Conservation (phyloP, 2,888 invertebrate genomes). For the Calephelis perditalis region DNA sequence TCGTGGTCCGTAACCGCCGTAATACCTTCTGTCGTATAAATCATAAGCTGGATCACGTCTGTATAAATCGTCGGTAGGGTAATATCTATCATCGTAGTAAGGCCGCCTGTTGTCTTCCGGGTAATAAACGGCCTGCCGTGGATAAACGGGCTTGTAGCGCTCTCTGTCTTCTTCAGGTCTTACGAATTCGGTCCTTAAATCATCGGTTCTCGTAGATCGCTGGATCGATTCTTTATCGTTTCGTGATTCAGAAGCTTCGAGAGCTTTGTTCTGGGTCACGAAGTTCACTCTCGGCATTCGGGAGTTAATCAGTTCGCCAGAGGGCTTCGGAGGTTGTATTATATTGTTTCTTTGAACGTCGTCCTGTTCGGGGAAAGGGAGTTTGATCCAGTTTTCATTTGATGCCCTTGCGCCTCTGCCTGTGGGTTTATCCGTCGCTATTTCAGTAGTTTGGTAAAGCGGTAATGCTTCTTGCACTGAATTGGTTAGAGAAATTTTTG, state of each 20-base stretch:
- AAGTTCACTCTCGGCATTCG: constrained; percentile 82
- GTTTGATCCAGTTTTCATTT: constrained; percentile 80
- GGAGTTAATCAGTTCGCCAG: constrained; percentile 74
- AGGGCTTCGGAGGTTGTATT: constrained; percentile 73
- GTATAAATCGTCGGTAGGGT: constrained; percentile 57
- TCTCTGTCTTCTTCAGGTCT: constrained; percentile 57
- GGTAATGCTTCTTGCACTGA: constrained; percentile 49
- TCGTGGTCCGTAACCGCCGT: constrained; percentile 49
- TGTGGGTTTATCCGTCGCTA: constrained; percentile 70
- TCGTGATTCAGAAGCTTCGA: constrained; percentile 70
- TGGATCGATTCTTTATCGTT: constrained; percentile 70
- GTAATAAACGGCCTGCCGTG: constrained; percentile 68
- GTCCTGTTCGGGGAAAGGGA: constrained; percentile 68
- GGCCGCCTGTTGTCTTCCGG: constrained; percentile 65
- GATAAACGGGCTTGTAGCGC: constrained; percentile 62
- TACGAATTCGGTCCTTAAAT: constrained; percentile 67
- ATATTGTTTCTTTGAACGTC: constrained; percentile 55
- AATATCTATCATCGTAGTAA: constrained; percentile 60
- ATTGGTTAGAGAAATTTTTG: constrained; percentile 60
- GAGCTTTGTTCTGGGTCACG: constrained; percentile 79
- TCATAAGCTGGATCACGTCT: constrained; percentile 65
- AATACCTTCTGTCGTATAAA: constrained; percentile 53
- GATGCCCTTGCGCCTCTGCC: constrained; percentile 79
- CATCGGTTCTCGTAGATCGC: constrained; percentile 58
- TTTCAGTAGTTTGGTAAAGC: constrained; percentile 62